Evolutionary conservation across 2,888 invertebrate species (phyloP), one percentile per base, ranked within the genome.

Genomic region (Opisthograptis luteolata): DNA sequence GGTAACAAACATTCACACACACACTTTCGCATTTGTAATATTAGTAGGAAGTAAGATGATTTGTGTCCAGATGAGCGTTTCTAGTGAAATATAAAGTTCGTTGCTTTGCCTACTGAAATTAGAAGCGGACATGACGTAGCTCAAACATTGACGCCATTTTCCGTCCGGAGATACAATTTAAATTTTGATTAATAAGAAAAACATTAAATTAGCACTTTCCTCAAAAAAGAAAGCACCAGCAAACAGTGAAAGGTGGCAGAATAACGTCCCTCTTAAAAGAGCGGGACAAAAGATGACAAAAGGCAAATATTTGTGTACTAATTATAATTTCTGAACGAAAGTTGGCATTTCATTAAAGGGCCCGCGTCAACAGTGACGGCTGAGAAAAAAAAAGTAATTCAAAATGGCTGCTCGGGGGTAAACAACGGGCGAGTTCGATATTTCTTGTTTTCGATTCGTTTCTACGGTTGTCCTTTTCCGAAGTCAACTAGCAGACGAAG

Each of bases 301-400:
- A 52, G 43, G 35, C 69, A 70, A 76, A 76, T 74, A 76, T 77
- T 77, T 73, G 76, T 55, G 15, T 49, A 65, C 70, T 76, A 75
- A 76, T 76, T 77, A 76, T 68, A 71, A 72, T 74, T 71, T 73
- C 64, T 54, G 60, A 70, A 66, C 60, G 67, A 62, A 68, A 74
- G 75, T 77, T 77, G 70, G 73, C 76, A 73, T 77, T 77, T 77
- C 73, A 75, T 77, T 77, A 75, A 55, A 53, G 58, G 45, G 61
- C 42, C 60, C 48, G 59, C 68, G 68, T 69, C 73, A 74, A 76
- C 70, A 69, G 37, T 36, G 48, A 34, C 32, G 53, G 44, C 7
- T 17, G 31, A 25, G 37, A 51, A 58, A 55, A 48, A 58, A 60
- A 60, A 39, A 12, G 30, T 37, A 56, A 61, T 51, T 48, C 53